Conservation (phyloP, 2,113 vertebrate species). For the Raphicerus campestris region DNA sequence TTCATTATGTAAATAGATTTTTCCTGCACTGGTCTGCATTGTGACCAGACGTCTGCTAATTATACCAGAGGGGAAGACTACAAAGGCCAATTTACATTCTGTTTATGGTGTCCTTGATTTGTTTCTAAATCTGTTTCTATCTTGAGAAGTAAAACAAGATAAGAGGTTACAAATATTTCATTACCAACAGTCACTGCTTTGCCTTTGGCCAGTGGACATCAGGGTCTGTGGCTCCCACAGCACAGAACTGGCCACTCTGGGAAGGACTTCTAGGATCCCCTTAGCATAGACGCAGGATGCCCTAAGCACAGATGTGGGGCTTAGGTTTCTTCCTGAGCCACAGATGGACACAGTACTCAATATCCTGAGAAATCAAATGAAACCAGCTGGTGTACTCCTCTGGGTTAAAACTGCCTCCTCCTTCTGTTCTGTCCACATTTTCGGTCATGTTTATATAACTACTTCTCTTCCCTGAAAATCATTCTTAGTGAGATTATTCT, state of each 20-base stretch:
- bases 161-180: not conserved
- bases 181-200: not conserved
- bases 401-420: not conserved
- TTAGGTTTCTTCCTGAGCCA: not conserved
- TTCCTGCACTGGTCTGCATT: not conserved
- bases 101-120: conserved; percentile 17
- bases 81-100: conserved; percentile 31
- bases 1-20: conserved; percentile 14
- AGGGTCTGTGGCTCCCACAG: not conserved
- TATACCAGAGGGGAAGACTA: not conserved
- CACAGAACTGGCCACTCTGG: not conserved
- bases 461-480: not conserved
- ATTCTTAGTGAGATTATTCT: not conserved
- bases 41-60: not conserved
- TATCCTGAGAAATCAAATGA: not conserved
- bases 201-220: not conserved
- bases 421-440: not conserved
- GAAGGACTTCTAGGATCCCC: not conserved
- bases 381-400: not conserved
- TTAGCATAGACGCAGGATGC: not conserved
- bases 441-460: not conserved
- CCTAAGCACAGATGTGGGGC: not conserved
- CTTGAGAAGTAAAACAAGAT: conserved; percentile 6
- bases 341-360: not conserved
- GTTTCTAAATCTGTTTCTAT: not conserved